phyloP scores from a whole-genome alignment of 2,888 invertebrate species.

The Noctua comes region DNA sequence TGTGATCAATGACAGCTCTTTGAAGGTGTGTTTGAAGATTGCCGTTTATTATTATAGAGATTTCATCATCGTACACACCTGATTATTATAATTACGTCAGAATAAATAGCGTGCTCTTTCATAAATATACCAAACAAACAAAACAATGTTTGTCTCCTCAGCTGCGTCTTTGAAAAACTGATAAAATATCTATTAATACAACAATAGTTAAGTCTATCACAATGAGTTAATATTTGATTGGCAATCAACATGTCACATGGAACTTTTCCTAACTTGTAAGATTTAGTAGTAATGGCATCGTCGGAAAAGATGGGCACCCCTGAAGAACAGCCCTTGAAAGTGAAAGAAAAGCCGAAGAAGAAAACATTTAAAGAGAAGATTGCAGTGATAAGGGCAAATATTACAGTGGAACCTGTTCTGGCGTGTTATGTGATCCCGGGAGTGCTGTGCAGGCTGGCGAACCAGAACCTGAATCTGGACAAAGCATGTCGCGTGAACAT shows the following conservation, averaged over 20 bases:
- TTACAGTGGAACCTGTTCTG: constrained; percentile 92
- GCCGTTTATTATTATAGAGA: constrained; percentile 11
- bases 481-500: constrained; percentile 96
- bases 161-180: constrained; percentile 61
- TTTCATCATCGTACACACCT: constrained; percentile 19
- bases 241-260: constrained; percentile 55
- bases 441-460: constrained; percentile 92
- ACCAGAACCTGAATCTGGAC: constrained; percentile 95
- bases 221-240: constrained; percentile 69
- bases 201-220: constrained; percentile 59
- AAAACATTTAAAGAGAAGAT: constrained; percentile 85
- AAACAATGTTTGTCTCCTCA: constrained; percentile 57
- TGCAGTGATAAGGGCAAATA: constrained; percentile 87
- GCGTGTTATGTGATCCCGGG: constrained; percentile 92
- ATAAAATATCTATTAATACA: constrained; percentile 67
- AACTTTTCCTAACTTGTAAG: constrained; percentile 26
- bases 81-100: constrained; percentile 35
- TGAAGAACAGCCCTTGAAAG: constrained; percentile 80
- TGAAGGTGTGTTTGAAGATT: constrained; percentile 27
- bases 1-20: constrained; percentile 4
- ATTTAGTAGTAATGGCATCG: constrained; percentile 60
- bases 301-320: constrained; percentile 73
- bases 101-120: constrained; percentile 43
- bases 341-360: constrained; percentile 69
- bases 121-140: constrained; percentile 55